Evolutionary conservation across 2,113 vertebrate species (phyloP).

Genomic region (Scolopax mira): DNA sequence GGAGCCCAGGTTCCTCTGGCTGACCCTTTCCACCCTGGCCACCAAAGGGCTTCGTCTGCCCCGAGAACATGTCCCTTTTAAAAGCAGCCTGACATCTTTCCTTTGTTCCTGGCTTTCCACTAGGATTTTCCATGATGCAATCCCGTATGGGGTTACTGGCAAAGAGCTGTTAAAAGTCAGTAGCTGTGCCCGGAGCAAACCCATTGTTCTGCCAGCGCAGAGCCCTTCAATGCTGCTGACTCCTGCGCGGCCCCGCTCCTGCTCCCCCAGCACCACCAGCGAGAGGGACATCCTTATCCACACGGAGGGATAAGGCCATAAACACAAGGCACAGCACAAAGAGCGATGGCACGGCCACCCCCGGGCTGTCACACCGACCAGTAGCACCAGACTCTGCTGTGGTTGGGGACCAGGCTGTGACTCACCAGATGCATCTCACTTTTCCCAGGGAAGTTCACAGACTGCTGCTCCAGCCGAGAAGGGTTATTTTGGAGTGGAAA

Average conservation of each 20-base stretch:
- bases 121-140: conserved; percentile 71
- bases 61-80: not conserved
- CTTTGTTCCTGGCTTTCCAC: conserved; percentile 66
- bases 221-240: conserved; percentile 49
- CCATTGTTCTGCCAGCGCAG: conserved; percentile 57
- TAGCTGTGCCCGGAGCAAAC: conserved; percentile 64
- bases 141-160: conserved; percentile 57
- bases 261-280: not conserved
- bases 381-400: not conserved
- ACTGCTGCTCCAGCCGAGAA: not conserved
- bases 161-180: conserved; percentile 64
- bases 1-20: conserved; percentile 30
- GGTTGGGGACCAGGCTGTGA: not conserved
- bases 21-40: conserved; percentile 23
- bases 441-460: conserved; percentile 35
- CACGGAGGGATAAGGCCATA: not conserved
- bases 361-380: not conserved
- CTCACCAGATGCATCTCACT: conserved; percentile 2
- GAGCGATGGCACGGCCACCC: not conserved
- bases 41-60: conserved; percentile 44
- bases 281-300: not conserved
- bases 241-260: conserved; percentile 22
- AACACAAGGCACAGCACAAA: not conserved
- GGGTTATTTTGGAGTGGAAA: conserved; percentile 52
- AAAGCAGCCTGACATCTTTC: conserved; percentile 58